Evolutionary conservation across 2,113 vertebrate genomes (phyloP).

Genomic region (Sinocyclocheilus grahami): DNA sequence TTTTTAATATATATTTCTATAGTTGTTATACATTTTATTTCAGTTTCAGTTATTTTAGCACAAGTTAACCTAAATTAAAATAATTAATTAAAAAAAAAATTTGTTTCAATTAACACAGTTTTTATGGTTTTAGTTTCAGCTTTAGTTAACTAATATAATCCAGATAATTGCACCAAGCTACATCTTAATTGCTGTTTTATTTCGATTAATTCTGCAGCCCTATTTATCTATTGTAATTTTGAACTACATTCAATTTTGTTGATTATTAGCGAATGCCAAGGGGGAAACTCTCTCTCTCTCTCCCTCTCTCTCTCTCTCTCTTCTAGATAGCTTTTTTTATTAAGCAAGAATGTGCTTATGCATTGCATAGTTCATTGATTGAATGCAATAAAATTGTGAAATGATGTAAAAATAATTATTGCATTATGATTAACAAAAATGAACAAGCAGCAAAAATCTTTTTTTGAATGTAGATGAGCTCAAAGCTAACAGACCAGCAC

Average conservation of each 20-base stretch:
- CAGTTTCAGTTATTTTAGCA: not conserved
- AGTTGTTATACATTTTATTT: not conserved
- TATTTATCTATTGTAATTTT: not conserved
- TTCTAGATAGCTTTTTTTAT: not conserved
- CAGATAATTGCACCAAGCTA: not conserved
- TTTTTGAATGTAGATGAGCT: not conserved
- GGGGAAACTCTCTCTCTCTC: no score
- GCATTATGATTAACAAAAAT: not conserved
- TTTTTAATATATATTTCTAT: not conserved
- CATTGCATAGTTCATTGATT: not conserved
- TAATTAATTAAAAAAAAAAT: no score
- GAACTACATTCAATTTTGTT: not conserved
- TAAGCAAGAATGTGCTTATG: not conserved
- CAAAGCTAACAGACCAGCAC: not conserved
- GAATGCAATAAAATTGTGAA: not conserved
- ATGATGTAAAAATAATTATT: not conserved
- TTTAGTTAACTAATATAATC: not conserved
- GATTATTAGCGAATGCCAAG: not conserved
- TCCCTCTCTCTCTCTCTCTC: no score
- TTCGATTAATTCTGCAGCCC: not conserved
- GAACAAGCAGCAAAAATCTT: not conserved
- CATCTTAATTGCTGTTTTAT: not conserved
- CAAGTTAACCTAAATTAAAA: no score
- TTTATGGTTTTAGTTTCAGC: not conserved
- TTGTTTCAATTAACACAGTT: not conserved